Conservation (phyloP, 2,797 vertebrate species). For the Rhinophrynus dorsalis region DNA sequence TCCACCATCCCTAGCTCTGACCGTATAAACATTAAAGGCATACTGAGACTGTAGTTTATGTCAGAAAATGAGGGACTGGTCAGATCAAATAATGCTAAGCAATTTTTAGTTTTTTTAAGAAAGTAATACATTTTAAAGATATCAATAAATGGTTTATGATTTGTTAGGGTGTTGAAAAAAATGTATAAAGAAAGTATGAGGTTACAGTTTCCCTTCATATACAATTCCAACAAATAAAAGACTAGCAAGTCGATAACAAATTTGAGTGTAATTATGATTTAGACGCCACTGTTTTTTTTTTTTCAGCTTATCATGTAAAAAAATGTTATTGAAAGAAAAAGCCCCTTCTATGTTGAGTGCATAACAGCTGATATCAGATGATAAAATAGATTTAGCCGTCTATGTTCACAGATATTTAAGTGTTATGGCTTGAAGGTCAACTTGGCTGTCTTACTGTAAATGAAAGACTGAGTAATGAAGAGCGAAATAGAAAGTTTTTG, state of each 20-base stretch:
- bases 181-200: too few relatives aligned
- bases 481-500: slow-evolving; percentile 80
- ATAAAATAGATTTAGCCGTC: slow-evolving; percentile 73
- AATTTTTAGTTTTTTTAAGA: too few relatives aligned
- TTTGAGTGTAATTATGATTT: slow-evolving; percentile 41
- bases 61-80: too few relatives aligned
- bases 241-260: slow-evolving; percentile 23
- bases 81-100: too few relatives aligned
- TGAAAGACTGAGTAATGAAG: slow-evolving; percentile 77
- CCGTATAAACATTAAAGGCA: too few relatives aligned
- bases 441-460: slow-evolving; percentile 66
- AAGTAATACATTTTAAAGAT: too few relatives aligned
- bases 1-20: too few relatives aligned
- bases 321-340: slow-evolving; percentile 46
- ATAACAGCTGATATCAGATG: slow-evolving; percentile 62
- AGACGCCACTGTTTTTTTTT: slow-evolving; percentile 44
- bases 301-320: slow-evolving; percentile 49
- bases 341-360: slow-evolving; percentile 52
- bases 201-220: not conserved
- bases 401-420: slow-evolving; percentile 68
- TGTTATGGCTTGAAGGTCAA: slow-evolving; percentile 76
- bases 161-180: too few relatives aligned
- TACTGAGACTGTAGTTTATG: too few relatives aligned
- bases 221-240: slow-evolving; percentile 39
- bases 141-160: too few relatives aligned